Evolutionary conservation across 1,140 invertebrate species (phyloP), one percentile per base, ranked within the genome.

Genomic region (Panagrolaimus sp.): DNA sequence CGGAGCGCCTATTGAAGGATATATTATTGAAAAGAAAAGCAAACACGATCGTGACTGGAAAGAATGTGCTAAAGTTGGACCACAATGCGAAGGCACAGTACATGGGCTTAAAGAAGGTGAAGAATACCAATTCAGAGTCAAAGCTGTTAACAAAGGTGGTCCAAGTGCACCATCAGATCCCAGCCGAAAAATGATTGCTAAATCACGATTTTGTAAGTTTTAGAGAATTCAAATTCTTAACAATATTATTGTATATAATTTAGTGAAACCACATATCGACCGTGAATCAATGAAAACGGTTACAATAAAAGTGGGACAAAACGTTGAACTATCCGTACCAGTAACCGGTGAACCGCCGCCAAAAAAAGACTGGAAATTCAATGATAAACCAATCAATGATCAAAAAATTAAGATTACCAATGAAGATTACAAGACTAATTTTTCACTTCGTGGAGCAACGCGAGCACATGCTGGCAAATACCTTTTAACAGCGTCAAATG

Each of bases 1-100:
- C 80, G 95, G 96, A 27, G 88, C 93, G 70, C 91, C 93, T n/a
- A 92, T 98, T 71, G 88, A 89, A 62, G 91, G 93, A 75, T 98
- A 98, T 78, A 88, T 93, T 25, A 88, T 98, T 61, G 94, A 99
- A 86, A 92, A 92, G 86, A 96, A 94, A 82, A 92, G 96, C 80
- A 97, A 97, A 86, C 93, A 94, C 86, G 89, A 90, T 20, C 86
- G 88, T 13, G 91, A 93, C 66, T 96, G 92, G 92, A 86, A 87
- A 31, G 91, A 95, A 87, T 90, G 92, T 9, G 84, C 88, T 1
- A 91, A 91, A 80, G 93, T 92, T 0, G 75, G 69, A 31, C 51
- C 67, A 11, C 53, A 63, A 63, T 66, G 90, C 0, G 89, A 91
- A 84, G 88, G 87, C 51, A 90, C 90, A 79, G 90, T 95, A 0